Evolutionary conservation across 2,113 vertebrate species (phyloP).

Genomic region (Ahaetulla prasina): DNA sequence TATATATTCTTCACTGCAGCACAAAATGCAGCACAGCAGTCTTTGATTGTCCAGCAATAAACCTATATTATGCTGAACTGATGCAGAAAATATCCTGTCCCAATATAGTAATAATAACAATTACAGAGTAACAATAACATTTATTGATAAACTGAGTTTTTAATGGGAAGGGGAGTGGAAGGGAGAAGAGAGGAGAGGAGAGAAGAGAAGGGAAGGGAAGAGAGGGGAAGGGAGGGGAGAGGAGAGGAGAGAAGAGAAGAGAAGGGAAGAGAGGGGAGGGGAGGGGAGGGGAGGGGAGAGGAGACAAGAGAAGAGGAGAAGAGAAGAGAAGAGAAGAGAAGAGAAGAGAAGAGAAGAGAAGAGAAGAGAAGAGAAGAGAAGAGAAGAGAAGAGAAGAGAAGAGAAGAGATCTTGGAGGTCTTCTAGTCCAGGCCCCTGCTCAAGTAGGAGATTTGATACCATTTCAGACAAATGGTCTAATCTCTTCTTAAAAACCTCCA

Average conservation of each 20-base stretch:
- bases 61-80: background rate
- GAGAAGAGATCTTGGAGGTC: background rate
- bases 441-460: background rate
- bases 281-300: no score
- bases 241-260: no score
- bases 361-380: no score
- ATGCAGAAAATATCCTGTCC: background rate
- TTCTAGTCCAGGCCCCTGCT: background rate
- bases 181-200: accelerated
- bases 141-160: background rate
- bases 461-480: background rate
- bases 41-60: background rate
- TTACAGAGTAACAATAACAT: background rate
- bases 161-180: background rate
- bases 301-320: no score
- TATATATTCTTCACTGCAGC: background rate
- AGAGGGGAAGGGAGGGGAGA: no score
- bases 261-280: no score
- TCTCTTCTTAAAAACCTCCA: background rate
- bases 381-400: no score
- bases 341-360: background rate
- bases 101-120: background rate
- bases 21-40: background rate
- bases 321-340: no score
- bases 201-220: no score